Conservation (phyloP, 2,888 invertebrate species). For the Arge pagana region DNA sequence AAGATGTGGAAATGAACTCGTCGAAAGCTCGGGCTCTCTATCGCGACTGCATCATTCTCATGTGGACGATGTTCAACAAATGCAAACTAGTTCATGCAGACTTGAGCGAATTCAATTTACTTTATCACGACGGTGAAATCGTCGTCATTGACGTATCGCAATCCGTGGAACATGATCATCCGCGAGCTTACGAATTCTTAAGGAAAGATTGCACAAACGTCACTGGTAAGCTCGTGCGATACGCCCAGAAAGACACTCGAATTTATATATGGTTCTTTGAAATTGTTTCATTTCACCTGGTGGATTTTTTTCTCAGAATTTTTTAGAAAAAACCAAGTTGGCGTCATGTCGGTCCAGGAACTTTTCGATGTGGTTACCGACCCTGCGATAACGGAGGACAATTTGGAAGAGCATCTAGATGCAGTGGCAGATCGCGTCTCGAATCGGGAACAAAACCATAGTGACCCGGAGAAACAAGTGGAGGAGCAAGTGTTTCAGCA, state of each 20-base stretch:
- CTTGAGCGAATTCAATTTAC: slow-evolving; percentile 93
- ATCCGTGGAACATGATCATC: slow-evolving; percentile 98
- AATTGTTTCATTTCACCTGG: background rate
- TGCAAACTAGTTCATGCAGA: slow-evolving; percentile 97
- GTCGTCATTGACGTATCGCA: slow-evolving; percentile 98
- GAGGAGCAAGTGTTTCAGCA: slow-evolving; percentile 94
- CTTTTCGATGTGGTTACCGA: slow-evolving; percentile 97
- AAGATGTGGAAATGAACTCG: slow-evolving; percentile 79
- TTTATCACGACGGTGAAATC: slow-evolving; percentile 82
- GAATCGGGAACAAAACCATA: slow-evolving; percentile 66
- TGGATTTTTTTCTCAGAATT: slow-evolving; percentile 68
- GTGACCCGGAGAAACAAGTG: slow-evolving; percentile 75
- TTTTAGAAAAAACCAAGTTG: slow-evolving; percentile 86
- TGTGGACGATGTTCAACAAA: slow-evolving; percentile 93
- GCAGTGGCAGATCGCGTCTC: slow-evolving; percentile 72
- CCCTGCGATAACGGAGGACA: slow-evolving; percentile 77
- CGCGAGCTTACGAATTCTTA: slow-evolving; percentile 91
- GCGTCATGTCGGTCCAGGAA: slow-evolving; percentile 89
- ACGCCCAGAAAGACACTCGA: background rate
- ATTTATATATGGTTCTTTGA: background rate
- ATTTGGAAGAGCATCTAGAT: slow-evolving; percentile 82
- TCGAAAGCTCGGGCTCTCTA: slow-evolving; percentile 79
- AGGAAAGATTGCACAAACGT: slow-evolving; percentile 95
- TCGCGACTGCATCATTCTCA: slow-evolving; percentile 80
- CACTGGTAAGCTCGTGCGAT: slow-evolving; percentile 58